These are phyloP conservation scores for Hyles vespertilio DNA, from an alignment of 1,140 invertebrate species.

Conservation along the genomic window DNA sequence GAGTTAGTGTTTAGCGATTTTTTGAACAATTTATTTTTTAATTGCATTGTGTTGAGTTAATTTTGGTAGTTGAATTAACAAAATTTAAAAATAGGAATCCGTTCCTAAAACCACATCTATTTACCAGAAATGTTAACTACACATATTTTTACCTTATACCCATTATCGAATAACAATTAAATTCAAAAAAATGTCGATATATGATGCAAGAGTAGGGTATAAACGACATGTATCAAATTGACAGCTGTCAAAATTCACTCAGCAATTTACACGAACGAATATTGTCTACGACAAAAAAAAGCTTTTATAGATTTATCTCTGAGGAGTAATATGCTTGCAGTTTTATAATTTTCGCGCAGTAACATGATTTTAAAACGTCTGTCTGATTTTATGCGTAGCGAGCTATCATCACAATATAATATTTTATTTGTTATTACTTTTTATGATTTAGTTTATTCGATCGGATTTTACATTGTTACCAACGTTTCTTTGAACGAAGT, in stretches of 20 bases:
- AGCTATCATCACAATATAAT: slow-evolving; percentile 29
- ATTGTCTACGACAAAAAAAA: slow-evolving; percentile 22
- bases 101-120: too few relatives aligned
- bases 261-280: slow-evolving; percentile 9
- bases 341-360: background rate
- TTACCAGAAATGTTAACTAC: too few relatives aligned
- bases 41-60: slow-evolving; percentile 11
- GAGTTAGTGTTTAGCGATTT: slow-evolving; percentile 40
- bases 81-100: too few relatives aligned
- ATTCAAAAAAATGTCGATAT: too few relatives aligned
- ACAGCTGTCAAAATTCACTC: background rate
- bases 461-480: slow-evolving; percentile 38
- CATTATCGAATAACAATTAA: too few relatives aligned
- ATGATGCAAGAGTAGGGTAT: too few relatives aligned
- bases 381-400: background rate
- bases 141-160: too few relatives aligned
- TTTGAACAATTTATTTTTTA: slow-evolving; percentile 9
- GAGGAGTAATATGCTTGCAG: slow-evolving; percentile 1
- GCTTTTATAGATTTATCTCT: slow-evolving; percentile 16
- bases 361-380: background rate
- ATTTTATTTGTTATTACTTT: slow-evolving; percentile 23
- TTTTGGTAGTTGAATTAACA: background rate
- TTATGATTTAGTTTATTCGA: slow-evolving; percentile 28
- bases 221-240: too few relatives aligned
- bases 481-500: slow-evolving; percentile 24